phyloP scores from a whole-genome alignment of 2,888 invertebrate genomes.

The Plagodis dolabraria region DNA sequence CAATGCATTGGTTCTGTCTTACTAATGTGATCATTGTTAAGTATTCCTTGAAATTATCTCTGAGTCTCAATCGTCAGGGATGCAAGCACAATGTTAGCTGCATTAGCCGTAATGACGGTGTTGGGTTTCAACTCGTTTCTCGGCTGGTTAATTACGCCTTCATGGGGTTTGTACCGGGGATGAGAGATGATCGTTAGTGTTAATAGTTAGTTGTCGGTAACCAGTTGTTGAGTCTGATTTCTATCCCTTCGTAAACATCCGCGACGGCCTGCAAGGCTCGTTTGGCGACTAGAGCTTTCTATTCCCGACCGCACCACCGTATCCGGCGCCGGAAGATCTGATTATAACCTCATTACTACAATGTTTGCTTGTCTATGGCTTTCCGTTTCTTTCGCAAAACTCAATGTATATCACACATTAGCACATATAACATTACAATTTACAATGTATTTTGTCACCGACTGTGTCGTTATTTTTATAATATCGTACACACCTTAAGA shows the following conservation, averaged over 20 bases:
- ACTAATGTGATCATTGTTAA: constrained; percentile 6
- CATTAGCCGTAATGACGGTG: constrained; percentile 36
- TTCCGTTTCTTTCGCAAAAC: constrained; percentile 53
- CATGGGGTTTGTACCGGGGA: constrained; percentile 42
- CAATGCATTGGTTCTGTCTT: constrained; percentile 29
- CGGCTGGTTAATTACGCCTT: constrained; percentile 46
- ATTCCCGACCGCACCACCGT: constrained; percentile 56
- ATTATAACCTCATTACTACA: constrained; percentile 69
- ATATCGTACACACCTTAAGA: too few relatives aligned
- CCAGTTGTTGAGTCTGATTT: constrained; percentile 60
- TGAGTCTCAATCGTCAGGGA: constrained; percentile 12
- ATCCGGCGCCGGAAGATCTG: constrained; percentile 64
- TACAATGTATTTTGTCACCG: constrained; percentile 7
- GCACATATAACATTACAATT: neutral
- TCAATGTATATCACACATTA: too few relatives aligned
- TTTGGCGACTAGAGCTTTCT: constrained; percentile 65
- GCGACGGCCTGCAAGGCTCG: constrained; percentile 58
- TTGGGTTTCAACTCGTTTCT: constrained; percentile 34
- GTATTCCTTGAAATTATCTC: constrained; percentile 13
- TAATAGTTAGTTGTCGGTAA: constrained; percentile 55
- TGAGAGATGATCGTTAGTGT: constrained; percentile 44
- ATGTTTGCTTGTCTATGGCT: constrained; percentile 46
- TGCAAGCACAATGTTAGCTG: constrained; percentile 15
- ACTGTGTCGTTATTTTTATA: constrained; percentile 13
- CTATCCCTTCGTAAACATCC: constrained; percentile 68